phyloP scores from a whole-genome alignment of 2,113 vertebrate species.

The Gyps fulvus region DNA sequence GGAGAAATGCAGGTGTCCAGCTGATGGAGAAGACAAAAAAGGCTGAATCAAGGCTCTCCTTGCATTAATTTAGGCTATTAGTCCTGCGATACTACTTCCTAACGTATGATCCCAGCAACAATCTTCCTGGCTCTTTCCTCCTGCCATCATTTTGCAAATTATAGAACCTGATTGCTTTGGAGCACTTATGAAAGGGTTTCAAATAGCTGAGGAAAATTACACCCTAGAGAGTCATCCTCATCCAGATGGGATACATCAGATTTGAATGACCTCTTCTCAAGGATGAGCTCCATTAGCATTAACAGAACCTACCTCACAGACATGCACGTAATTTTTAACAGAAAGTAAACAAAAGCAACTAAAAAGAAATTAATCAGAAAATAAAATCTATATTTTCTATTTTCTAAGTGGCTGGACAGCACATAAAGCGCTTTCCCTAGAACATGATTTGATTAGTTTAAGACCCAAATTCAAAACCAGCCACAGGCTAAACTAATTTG shows the following conservation, averaged over 20 bases:
- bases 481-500: not conserved
- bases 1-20: not conserved
- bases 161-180: conserved; percentile 8
- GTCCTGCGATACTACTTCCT: not conserved
- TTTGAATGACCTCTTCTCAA: conserved; percentile 7
- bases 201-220: conserved; percentile 45
- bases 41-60: not conserved
- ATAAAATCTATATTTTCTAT: not conserved
- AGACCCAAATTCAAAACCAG: not conserved
- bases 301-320: not conserved
- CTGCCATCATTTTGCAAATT: conserved; percentile 12
- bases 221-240: conserved; percentile 10
- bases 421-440: not conserved
- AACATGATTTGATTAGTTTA: not conserved
- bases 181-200: conserved; percentile 16
- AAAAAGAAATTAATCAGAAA: not conserved
- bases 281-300: not conserved
- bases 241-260: conserved; percentile 43
- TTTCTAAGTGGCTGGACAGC: not conserved
- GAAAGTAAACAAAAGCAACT: not conserved
- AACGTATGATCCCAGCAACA: not conserved
- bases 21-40: not conserved
- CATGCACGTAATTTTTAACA: not conserved
- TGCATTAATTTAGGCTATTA: not conserved
- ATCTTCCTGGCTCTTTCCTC: not conserved